These are phyloP conservation scores for Eueremaeus valkanovi DNA, from an alignment of 2,888 invertebrate species.

Conservation along the genomic window DNA sequence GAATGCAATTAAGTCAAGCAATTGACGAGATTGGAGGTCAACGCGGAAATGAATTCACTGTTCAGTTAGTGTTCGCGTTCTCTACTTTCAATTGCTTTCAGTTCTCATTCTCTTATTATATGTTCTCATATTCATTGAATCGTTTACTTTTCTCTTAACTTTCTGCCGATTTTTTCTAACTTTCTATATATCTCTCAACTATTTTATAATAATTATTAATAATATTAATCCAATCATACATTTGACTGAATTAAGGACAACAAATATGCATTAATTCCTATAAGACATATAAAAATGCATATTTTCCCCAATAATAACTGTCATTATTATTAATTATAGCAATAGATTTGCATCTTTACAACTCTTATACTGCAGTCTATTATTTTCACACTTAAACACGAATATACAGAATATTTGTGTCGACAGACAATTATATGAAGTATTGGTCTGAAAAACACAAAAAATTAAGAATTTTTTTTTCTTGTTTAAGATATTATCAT, in stretches of 20 bases:
- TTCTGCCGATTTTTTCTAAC: neutral
- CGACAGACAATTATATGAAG: neutral
- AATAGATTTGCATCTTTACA: neutral
- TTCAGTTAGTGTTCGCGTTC: neutral
- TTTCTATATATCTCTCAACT: neutral
- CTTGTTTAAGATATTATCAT: too few species aligned
- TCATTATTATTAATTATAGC: neutral
- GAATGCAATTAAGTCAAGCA: neutral
- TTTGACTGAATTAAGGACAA: neutral
- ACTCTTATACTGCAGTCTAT: neutral
- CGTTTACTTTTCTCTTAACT: too few species aligned
- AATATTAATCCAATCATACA: too few species aligned
- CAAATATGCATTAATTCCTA: neutral
- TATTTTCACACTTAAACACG: too few species aligned
- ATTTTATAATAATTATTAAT: too few species aligned
- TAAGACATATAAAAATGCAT: neutral
- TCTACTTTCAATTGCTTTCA: neutral
- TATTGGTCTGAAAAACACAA: too few species aligned
- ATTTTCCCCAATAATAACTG: neutral
- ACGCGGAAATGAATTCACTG: constrained; percentile 4
- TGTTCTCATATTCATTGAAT: too few species aligned
- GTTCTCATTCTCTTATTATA: too few species aligned
- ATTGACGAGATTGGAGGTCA: neutral
- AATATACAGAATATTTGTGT: neutral
- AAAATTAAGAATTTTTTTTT: too few species aligned